Evolutionary conservation across 1,140 invertebrate genomes (phyloP).

Genomic region (Diplogasteroides magnus): DNA sequence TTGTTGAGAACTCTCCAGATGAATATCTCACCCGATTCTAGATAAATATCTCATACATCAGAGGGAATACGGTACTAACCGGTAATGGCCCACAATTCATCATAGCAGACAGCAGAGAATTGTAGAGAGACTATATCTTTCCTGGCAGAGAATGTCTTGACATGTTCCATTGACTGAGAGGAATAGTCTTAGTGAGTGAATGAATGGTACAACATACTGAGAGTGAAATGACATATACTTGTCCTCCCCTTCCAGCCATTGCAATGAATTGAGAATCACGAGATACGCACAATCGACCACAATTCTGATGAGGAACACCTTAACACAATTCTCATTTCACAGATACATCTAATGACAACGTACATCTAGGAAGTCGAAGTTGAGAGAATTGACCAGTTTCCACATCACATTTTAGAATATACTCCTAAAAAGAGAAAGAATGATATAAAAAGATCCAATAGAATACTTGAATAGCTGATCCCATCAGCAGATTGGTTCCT

Average conservation of each 20-base stretch:
- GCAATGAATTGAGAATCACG: not conserved
- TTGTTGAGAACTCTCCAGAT: not conserved
- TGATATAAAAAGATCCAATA: not conserved
- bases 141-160: not conserved
- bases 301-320: not conserved
- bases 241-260: not conserved
- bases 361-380: not conserved
- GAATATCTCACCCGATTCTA: constrained; percentile 5
- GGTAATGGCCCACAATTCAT: not conserved
- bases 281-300: not conserved
- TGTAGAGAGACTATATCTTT: not conserved
- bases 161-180: not conserved
- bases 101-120: not conserved
- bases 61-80: not conserved
- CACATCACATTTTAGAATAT: constrained; percentile 4
- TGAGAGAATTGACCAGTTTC: not conserved
- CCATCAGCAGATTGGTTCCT: not conserved
- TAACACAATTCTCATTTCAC: too few relatives aligned
- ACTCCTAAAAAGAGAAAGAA: not conserved
- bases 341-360: too few relatives aligned
- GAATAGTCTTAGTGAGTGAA: not conserved
- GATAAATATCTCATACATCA: not conserved
- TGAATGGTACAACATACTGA: not conserved
- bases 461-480: not conserved
- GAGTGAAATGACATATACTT: not conserved